Evolutionary conservation across 2,797 vertebrate species (phyloP), one percentile per base, ranked within the genome.

Genomic region (Carcharodon carcharias): DNA sequence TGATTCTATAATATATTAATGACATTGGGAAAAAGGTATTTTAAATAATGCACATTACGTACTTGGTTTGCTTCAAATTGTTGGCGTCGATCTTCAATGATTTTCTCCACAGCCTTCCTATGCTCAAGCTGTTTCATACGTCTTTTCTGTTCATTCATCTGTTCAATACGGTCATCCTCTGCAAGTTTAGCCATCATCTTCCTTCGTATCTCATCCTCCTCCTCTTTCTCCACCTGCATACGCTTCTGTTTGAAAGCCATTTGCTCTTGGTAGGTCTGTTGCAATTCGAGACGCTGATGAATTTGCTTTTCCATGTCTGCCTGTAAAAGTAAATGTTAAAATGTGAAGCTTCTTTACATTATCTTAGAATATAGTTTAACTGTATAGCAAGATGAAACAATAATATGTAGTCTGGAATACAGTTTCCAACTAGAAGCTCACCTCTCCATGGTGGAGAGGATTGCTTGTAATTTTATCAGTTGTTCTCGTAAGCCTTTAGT

Each of bases 91-190:
- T 98, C 98, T 96, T 99, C 98, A 0, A 99, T 97, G 40, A 99
- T 97, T 96, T 98, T 98, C 97, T 99, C 98, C 97, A 99, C 98
- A 0, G 98, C 98, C 0, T 97, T 98, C 96, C 97, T 98, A 97
- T 99, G 99, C 96, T 99, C 99, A 0, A 98, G 97, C 96, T 99
- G 98, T 97, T 99, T 99, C 98, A 99, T 98, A 93, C 99, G 98
- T 0, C 97, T 97, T 96, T 98, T 99, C 97, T 99, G 98, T 21
- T 98, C 98, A 0, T 99, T 99, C 98, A 99, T 98, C 97, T 99
- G 98, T 96, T 99, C 99, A 2, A 98, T 97, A 23, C 98, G 98
- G 96, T 99, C 99, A 0, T 99, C 98, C 96, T 99, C 99, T 0
- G 99, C 98, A 93, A 99, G 98, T 97, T 98, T 99, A 21, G 98